phyloP scores from a whole-genome alignment of 2,888 invertebrate genomes.

The Andrena hattorfiana region DNA sequence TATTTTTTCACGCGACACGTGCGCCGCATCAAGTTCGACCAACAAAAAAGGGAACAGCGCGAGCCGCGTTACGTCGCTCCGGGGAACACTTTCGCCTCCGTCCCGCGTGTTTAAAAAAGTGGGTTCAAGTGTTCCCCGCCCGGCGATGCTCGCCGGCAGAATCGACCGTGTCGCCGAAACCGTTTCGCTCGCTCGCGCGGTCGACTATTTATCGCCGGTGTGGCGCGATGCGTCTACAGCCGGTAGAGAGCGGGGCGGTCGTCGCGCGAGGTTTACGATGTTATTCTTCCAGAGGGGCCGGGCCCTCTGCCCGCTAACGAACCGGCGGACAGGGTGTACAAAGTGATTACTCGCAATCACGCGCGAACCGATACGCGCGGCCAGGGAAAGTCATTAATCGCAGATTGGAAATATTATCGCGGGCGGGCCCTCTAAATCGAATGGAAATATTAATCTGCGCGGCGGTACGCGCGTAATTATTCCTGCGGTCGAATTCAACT shows the following conservation, averaged over 20 bases:
- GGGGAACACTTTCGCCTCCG: neutral
- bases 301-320: conserved; percentile 33
- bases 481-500: conserved; percentile 75
- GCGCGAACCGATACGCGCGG: conserved; percentile 20
- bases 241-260: neutral
- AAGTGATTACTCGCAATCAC: conserved; percentile 42
- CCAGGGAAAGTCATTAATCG: conserved; percentile 62
- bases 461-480: conserved; percentile 75
- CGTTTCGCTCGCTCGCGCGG: neutral
- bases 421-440: conserved; percentile 73
- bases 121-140: too few species aligned
- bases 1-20: too few species aligned
- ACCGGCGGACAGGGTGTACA: conserved; percentile 12
- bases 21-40: too few species aligned
- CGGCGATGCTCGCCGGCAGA: neutral
- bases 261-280: conserved; percentile 6
- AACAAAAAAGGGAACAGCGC: too few species aligned
- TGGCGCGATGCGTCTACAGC: neutral
- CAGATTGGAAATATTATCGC: conserved; percentile 58
- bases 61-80: too few species aligned
- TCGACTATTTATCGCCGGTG: conserved; percentile 8
- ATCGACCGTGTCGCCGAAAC: neutral
- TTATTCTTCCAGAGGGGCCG: conserved; percentile 22
- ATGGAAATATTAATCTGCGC: conserved; percentile 80
- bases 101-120: neutral